These are phyloP conservation scores for Patella pellucida DNA, from an alignment of 2,888 invertebrate species.

Conservation along the genomic window DNA sequence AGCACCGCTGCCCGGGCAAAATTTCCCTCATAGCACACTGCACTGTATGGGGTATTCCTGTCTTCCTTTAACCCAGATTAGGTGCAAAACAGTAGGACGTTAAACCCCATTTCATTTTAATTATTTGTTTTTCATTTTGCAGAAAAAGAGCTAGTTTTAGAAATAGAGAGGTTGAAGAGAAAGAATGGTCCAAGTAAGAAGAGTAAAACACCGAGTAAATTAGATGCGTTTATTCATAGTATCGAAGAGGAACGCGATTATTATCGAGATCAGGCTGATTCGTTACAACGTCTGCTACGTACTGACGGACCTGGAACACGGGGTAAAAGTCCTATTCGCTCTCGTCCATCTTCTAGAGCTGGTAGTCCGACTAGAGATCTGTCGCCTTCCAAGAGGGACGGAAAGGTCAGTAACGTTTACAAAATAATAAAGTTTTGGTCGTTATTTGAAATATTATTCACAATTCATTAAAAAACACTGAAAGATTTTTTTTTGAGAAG, in stretches of 20 bases:
- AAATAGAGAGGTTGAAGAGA: slow-evolving; percentile 69
- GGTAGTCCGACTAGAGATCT: slow-evolving; percentile 51
- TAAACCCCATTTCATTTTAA: too few species aligned
- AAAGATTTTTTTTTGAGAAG: too few species aligned
- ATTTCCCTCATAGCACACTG: too few species aligned
- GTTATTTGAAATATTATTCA: too few species aligned
- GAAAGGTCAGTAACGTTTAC: slow-evolving; percentile 40
- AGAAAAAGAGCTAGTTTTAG: slow-evolving; percentile 71
- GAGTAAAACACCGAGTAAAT: slow-evolving; percentile 59
- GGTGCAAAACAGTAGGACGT: too few species aligned
- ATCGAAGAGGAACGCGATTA: slow-evolving; percentile 70
- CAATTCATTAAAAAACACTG: too few species aligned
- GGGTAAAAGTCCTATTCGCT: slow-evolving; percentile 42
- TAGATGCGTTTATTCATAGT: slow-evolving; percentile 66
- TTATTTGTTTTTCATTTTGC: slow-evolving; percentile 22
- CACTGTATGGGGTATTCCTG: too few species aligned
- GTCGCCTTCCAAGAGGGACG: slow-evolving; percentile 46
- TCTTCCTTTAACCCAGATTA: too few species aligned
- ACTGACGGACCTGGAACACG: slow-evolving; percentile 46
- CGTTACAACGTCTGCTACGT: slow-evolving; percentile 60
- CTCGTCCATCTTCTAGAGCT: slow-evolving; percentile 48
- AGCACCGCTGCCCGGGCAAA: too few species aligned
- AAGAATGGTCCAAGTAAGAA: slow-evolving; percentile 61
- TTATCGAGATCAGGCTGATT: slow-evolving; percentile 67
- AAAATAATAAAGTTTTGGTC: too few species aligned